phyloP scores from a whole-genome alignment of 2,888 invertebrate genomes.

The Melipona bicolor region DNA sequence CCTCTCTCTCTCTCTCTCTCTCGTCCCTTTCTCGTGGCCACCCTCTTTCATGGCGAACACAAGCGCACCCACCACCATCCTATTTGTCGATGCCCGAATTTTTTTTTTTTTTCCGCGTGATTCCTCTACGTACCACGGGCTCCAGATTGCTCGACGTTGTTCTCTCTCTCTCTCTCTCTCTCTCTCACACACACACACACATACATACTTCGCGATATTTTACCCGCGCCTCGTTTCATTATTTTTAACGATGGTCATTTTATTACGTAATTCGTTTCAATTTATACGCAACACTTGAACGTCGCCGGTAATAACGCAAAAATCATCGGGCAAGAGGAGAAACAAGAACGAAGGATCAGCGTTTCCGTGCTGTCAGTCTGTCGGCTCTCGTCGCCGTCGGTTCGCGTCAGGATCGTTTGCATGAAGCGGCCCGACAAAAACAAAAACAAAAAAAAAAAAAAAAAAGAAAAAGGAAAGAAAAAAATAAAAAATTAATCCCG shows the following conservation, averaged over 20 bases:
- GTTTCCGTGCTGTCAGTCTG: constrained; percentile 14
- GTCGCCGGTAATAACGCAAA: constrained; percentile 45
- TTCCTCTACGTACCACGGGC: constrained; percentile 39
- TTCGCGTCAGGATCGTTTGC: constrained; percentile 45
- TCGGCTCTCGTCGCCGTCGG: neutral
- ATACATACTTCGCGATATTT: constrained; percentile 47
- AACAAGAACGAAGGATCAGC: constrained; percentile 55
- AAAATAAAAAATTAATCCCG: constrained; percentile 57
- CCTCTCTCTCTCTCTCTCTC: constrained; percentile 45
- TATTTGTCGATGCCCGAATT: constrained; percentile 66
- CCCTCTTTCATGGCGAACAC: constrained; percentile 44
- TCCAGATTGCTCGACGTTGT: constrained; percentile 59
- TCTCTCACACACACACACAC: neutral
- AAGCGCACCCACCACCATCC: constrained; percentile 30
- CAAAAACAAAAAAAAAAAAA: constrained; percentile 23
- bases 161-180: neutral
- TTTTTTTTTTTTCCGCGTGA: constrained; percentile 46
- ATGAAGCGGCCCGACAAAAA: constrained; percentile 39
- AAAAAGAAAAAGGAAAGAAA: constrained; percentile 5
- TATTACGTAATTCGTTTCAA: constrained; percentile 65
- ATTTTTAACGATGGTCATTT: constrained; percentile 60
- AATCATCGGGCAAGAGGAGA: constrained; percentile 25
- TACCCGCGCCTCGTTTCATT: constrained; percentile 55
- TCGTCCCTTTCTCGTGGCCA: constrained; percentile 31
- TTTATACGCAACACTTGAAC: constrained; percentile 31